Conservation (phyloP, 2,888 invertebrate species). For the Pilophorus perplexus region DNA sequence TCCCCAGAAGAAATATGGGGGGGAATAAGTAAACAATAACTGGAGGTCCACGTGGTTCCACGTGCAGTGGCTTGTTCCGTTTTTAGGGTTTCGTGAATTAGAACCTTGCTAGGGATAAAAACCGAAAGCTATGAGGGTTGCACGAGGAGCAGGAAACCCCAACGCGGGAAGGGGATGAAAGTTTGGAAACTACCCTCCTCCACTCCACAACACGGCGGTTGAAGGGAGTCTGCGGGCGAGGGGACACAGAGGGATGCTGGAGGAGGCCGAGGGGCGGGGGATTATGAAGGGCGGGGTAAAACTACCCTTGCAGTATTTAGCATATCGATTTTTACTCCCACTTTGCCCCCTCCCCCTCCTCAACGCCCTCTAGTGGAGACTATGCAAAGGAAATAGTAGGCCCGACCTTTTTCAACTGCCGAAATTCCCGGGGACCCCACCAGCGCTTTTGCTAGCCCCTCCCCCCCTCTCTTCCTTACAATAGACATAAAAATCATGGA, state of each 20-base stretch:
- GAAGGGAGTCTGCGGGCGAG: neutral
- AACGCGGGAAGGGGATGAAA: conserved; percentile 8
- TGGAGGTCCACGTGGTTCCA: too few species aligned
- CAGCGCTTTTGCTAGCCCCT: neutral
- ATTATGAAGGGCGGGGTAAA: conserved; percentile 38
- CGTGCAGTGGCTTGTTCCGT: too few species aligned
- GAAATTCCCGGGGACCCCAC: conserved; percentile 1
- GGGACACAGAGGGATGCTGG: neutral
- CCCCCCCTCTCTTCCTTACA: too few species aligned
- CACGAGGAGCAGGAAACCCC: neutral
- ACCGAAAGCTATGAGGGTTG: neutral
- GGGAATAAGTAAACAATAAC: too few species aligned
- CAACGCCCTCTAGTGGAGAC: conserved; percentile 14
- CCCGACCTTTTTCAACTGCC: conserved; percentile 18
- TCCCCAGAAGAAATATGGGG: too few species aligned
- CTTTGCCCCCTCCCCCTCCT: neutral
- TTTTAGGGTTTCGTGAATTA: too few species aligned
- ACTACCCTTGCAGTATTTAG: conserved; percentile 44
- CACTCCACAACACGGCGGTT: neutral
- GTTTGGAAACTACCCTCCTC: conserved; percentile 28
- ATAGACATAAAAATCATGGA: too few species aligned
- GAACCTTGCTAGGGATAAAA: too few species aligned
- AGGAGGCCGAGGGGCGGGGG: neutral
- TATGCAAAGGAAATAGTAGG: conserved; percentile 34
- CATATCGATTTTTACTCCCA: conserved; percentile 45